Evolutionary conservation across 2,888 invertebrate species (phyloP).

Genomic region (Papilio gigon): DNA sequence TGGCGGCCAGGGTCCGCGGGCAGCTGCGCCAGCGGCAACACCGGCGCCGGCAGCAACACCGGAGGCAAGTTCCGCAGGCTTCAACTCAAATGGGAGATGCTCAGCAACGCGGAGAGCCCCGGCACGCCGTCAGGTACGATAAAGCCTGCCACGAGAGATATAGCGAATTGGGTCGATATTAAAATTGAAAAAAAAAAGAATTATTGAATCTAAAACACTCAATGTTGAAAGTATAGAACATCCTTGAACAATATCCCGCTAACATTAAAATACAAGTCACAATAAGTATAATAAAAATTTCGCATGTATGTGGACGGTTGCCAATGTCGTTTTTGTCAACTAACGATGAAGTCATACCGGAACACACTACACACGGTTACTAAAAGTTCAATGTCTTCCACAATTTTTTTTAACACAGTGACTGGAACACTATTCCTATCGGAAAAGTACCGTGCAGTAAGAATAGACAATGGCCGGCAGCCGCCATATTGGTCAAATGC

Average conservation of each 20-base stretch:
- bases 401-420: conserved; percentile 16
- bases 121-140: conserved; percentile 69
- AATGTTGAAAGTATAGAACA: too few species aligned
- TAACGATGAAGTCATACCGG: conserved; percentile 36
- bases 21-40: conserved; percentile 68
- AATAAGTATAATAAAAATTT: background rate
- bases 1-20: conserved; percentile 76
- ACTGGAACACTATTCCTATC: background rate
- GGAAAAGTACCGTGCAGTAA: background rate
- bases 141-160: background rate
- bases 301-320: conserved; percentile 24
- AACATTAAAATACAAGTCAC: background rate
- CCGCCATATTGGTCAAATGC: conserved; percentile 19
- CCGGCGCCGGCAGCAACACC: conserved; percentile 81
- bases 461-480: conserved; percentile 26
- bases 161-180: background rate
- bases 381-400: conserved; percentile 36
- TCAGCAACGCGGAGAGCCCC: conserved; percentile 82
- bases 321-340: conserved; percentile 20
- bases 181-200: background rate
- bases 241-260: conserved; percentile 30
- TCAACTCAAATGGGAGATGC: conserved; percentile 91
- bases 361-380: conserved; percentile 22
- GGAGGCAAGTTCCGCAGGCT: conserved; percentile 88
- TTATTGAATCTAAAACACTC: too few species aligned